Conservation (phyloP, 2,113 vertebrate genomes). For the Daphoenositta chrysoptera region DNA sequence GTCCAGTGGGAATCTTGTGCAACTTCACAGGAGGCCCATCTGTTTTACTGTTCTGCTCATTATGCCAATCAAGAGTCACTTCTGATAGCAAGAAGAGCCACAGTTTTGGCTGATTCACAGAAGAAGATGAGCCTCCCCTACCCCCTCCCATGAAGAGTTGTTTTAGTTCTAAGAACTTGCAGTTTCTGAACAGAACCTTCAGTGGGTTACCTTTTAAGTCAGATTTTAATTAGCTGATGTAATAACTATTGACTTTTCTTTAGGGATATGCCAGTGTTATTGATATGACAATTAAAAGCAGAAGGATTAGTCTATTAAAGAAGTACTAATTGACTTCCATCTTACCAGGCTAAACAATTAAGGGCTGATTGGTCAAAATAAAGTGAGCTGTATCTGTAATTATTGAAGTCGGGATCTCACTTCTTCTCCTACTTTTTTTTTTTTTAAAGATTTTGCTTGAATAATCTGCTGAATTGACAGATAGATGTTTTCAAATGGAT, state of each 20-base stretch:
- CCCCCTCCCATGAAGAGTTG: neutral
- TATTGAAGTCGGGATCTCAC: neutral
- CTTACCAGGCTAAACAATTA: conserved; percentile 50
- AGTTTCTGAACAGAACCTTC: conserved; percentile 34
- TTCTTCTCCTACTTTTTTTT: neutral
- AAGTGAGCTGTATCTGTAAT: conserved; percentile 51
- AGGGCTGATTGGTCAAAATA: conserved; percentile 57
- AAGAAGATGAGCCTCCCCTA: neutral
- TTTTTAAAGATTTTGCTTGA: neutral
- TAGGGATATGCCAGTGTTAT: conserved; percentile 55
- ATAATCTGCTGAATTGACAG: neutral
- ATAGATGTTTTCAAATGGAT: neutral
- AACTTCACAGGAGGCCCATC: conserved; percentile 60
- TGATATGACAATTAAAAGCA: conserved; percentile 72
- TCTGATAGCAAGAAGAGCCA: neutral
- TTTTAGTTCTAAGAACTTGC: conserved; percentile 6
- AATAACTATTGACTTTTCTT: conserved; percentile 67
- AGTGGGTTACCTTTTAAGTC: conserved; percentile 55
- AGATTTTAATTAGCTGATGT: conserved; percentile 66
- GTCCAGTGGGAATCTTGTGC: conserved; percentile 61
- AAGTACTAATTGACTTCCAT: conserved; percentile 65
- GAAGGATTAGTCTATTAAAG: conserved; percentile 66
- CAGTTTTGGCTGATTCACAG: neutral
- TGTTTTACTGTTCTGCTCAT: conserved; percentile 50
- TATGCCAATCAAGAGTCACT: conserved; percentile 57